Evolutionary conservation across 1,140 invertebrate genomes (phyloP).

Genomic region (Vanessa tameamea): DNA sequence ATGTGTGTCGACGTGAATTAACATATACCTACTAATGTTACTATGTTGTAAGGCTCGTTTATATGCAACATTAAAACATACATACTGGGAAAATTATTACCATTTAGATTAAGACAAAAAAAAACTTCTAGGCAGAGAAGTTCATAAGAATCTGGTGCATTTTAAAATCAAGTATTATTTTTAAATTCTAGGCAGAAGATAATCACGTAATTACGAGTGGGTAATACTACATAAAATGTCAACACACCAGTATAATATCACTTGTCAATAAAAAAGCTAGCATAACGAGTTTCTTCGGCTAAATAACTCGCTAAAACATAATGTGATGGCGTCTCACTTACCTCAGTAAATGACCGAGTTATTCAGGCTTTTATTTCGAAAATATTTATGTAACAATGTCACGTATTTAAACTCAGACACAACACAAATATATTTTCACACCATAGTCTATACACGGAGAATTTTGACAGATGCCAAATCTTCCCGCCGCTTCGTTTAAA

Average conservation of each 20-base stretch:
- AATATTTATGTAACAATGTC: slow-evolving; percentile 27
- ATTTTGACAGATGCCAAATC: slow-evolving; percentile 53
- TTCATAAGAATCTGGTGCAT: no score
- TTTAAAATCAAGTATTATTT: not conserved
- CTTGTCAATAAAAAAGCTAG: slow-evolving; percentile 26
- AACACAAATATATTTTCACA: slow-evolving; percentile 41
- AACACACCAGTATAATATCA: slow-evolving; percentile 20
- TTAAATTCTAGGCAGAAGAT: not conserved
- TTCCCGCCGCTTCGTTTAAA: slow-evolving; percentile 48
- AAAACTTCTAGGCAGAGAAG: no score
- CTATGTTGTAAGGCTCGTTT: no score
- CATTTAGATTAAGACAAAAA: no score
- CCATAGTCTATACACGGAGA: slow-evolving; percentile 24
- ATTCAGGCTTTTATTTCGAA: slow-evolving; percentile 18
- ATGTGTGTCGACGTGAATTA: no score
- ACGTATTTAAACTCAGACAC: slow-evolving; percentile 36
- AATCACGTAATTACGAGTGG: not conserved
- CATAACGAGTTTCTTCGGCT: slow-evolving; percentile 20
- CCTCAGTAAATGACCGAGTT: slow-evolving; percentile 30
- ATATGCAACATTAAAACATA: no score
- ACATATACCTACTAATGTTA: no score
- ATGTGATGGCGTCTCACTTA: slow-evolving; percentile 36
- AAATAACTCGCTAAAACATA: slow-evolving; percentile 25
- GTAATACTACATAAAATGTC: slow-evolving; percentile 3
- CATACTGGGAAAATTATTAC: no score